phyloP scores from a whole-genome alignment of 2,888 invertebrate species.

The Alloplasta piceator region DNA sequence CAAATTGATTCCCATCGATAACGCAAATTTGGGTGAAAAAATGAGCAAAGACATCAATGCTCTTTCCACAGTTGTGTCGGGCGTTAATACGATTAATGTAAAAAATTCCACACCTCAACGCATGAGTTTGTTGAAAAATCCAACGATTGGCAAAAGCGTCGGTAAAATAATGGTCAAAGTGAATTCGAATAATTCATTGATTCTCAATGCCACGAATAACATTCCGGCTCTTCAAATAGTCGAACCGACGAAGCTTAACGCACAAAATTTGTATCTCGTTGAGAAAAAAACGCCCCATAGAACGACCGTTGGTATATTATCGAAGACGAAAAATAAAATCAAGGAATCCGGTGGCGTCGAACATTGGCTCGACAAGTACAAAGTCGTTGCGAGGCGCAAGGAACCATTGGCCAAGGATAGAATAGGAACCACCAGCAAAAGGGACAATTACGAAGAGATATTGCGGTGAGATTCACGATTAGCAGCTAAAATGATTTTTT shows the following conservation, averaged over 20 bases:
- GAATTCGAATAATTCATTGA: conserved; percentile 71
- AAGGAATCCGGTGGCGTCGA: neutral
- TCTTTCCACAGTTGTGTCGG: conserved; percentile 33
- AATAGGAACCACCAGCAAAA: conserved; percentile 71
- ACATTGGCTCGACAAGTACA: conserved; percentile 41
- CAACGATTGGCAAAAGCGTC: conserved; percentile 38
- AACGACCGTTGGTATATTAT: neutral
- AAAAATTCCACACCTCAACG: conserved; percentile 53
- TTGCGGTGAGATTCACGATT: conserved; percentile 59
- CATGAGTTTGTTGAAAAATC: conserved; percentile 73
- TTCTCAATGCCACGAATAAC: conserved; percentile 71
- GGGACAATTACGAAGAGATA: conserved; percentile 71
- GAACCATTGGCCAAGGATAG: conserved; percentile 74
- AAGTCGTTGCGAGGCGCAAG: conserved; percentile 61
- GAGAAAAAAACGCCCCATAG: conserved; percentile 44
- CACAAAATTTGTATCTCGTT: conserved; percentile 7
- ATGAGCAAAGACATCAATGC: neutral
- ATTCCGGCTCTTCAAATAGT: conserved; percentile 76
- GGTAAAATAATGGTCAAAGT: conserved; percentile 64
- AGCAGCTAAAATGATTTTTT: neutral
- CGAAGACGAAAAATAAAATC: conserved; percentile 43
- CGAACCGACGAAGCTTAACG: conserved; percentile 38
- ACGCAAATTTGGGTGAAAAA: conserved; percentile 39
- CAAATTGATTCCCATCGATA: conserved; percentile 72
- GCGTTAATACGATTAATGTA: neutral